These are phyloP conservation scores for Tethea ocularis DNA, from an alignment of 2,888 invertebrate genomes.

Conservation along the genomic window DNA sequence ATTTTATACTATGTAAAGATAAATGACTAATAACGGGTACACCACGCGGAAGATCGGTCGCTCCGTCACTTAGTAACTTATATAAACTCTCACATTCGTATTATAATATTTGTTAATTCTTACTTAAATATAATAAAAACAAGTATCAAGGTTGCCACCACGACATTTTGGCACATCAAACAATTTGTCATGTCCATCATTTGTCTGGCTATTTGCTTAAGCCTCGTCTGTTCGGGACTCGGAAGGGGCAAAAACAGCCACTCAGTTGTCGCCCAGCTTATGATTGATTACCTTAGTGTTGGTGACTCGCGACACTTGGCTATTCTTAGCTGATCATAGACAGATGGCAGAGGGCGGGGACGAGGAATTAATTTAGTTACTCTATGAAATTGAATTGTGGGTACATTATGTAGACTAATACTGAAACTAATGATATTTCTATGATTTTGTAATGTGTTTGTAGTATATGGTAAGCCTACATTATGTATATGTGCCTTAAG, in stretches of 20 bases:
- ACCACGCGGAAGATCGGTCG: too few relatives aligned
- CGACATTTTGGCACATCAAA: constrained; percentile 48
- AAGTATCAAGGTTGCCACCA: constrained; percentile 33
- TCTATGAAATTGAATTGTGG: not conserved
- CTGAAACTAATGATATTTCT: too few relatives aligned
- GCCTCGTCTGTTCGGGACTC: constrained; percentile 62
- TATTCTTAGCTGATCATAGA: constrained; percentile 48
- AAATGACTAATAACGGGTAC: too few relatives aligned
- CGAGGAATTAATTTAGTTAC: constrained; percentile 19
- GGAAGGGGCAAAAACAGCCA: constrained; percentile 59
- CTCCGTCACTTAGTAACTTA: too few relatives aligned
- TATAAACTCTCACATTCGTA: too few relatives aligned
- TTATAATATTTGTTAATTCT: not conserved
- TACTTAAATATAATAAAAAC: constrained; percentile 33
- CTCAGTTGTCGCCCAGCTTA: constrained; percentile 51
- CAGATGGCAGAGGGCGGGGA: constrained; percentile 32
- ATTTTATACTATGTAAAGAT: too few relatives aligned
- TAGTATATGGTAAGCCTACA: too few relatives aligned
- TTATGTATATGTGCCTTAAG: too few relatives aligned
- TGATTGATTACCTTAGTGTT: constrained; percentile 61
- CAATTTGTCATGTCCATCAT: constrained; percentile 69
- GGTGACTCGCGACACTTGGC: constrained; percentile 46
- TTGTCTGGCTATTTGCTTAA: constrained; percentile 66
- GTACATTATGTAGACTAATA: not conserved
- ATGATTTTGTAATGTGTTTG: too few relatives aligned